phyloP scores from a whole-genome alignment of 2,797 vertebrate species.

The Luscinia luscinia region DNA sequence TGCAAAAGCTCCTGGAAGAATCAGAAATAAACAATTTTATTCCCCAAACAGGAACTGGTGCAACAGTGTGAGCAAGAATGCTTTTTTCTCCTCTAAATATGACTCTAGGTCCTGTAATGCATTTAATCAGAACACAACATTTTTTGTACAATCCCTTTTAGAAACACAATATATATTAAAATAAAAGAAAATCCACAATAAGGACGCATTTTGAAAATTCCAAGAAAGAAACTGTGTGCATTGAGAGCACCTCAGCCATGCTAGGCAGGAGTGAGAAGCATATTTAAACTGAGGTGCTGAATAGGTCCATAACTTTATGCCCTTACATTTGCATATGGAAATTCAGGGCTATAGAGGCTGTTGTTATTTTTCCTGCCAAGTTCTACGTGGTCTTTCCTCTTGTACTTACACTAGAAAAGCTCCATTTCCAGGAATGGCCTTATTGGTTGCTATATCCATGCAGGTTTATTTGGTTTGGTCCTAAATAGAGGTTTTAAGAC shows the following conservation, averaged over 20 bases:
- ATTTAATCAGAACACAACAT: conserved; percentile 13
- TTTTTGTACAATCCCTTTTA: neutral
- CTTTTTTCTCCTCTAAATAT: conserved; percentile 5
- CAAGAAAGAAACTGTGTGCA: neutral
- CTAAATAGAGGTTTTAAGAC: neutral
- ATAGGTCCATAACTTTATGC: neutral
- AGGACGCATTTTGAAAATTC: neutral
- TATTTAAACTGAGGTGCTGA: neutral
- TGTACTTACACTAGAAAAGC: neutral
- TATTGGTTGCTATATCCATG: neutral
- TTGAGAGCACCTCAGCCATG: neutral
- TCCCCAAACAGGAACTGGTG: neutral
- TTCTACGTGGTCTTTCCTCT: neutral
- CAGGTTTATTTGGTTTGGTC: neutral
- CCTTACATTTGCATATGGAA: neutral
- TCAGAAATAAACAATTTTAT: conserved; percentile 64
- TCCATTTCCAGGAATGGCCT: neutral
- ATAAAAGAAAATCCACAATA: neutral
- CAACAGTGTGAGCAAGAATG: neutral
- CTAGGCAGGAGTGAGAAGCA: neutral
- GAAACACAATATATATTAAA: neutral
- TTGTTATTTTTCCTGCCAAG: neutral
- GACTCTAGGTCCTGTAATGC: conserved; percentile 6
- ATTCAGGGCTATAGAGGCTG: neutral
- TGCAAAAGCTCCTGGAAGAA: conserved; percentile 54